Base-by-base conservation (phyloP, 1,140 invertebrate genomes). In the Calliphora vicina region DNA sequence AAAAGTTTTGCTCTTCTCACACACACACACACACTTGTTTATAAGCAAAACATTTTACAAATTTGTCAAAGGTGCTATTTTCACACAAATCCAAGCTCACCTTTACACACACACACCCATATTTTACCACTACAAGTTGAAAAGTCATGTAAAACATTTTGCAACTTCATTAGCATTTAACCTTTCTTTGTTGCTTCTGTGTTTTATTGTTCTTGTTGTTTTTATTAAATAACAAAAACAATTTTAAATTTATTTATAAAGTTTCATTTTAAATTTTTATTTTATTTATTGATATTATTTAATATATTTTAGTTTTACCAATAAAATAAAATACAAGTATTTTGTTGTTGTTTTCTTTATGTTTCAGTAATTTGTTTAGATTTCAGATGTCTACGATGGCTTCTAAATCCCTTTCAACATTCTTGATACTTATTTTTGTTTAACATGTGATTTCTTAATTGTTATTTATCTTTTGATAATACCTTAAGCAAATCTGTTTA, bases 121-220 rank as follows among this genome's bases (percentile, higher is more conserved):
- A 20, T 23, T 35, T 35, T 35, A 35, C 1, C 10, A 2, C 1
- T 23, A 23, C 3, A 67, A 67, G 61, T 67, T 67, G 3, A 67
- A 67, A 67, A 67, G 61, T 67, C n/a, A 67, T 67, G 61, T 67
- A 67, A 35, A 67, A 25, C 61, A 67, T 67, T 67, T 67, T 67
- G 25, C 20, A 25, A 67, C 61, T 67, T 67, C n/a, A 67, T 67
- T 67, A 67, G 61, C 61, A 67, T 67, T 67, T 67, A 67, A 67
- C 20, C n/a, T 67, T 1, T 67, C 13, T 57, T 57, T 50, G 45
- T 57, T 57, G 17, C 45, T 57, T n/a, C n/a, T 12, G 17, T 57
- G 15, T 57, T 57, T 17, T n/a, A n/a, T 57, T 57, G 50, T 57
- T 57, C 6, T 57, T 57, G 15, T 57, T 13, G 12, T 57, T 57